Percentiles rank a stretch among this genome's conserved stretches.
Conservation (phyloP, 2,113 vertebrate species). For the Clarias macrocephalus region DNA sequence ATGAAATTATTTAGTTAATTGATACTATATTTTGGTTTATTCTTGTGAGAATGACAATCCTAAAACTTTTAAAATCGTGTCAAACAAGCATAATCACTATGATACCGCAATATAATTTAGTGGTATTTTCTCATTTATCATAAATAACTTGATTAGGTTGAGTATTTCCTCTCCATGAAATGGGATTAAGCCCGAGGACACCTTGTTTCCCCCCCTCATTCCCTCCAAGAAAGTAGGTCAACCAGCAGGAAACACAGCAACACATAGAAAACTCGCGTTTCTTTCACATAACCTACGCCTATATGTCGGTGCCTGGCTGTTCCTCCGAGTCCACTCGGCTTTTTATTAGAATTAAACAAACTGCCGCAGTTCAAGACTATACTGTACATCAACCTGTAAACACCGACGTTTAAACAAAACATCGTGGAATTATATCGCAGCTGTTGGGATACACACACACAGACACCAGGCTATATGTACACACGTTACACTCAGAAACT, state of each 20-base stretch:
- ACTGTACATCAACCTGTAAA: not conserved
- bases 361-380: not conserved
- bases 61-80: not conserved
- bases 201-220: not conserved
- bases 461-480: not conserved
- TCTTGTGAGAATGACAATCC: not conserved
- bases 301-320: not conserved
- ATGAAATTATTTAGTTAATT: not conserved
- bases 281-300: not conserved
- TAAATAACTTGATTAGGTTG: not conserved
- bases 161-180: not conserved
- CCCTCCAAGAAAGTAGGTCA: slow-evolving; percentile 34
- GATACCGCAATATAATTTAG: not conserved
- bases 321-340: not conserved
- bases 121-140: not conserved
- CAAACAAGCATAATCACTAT: not conserved
- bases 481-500: not conserved
- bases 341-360: not conserved
- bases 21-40: too few relatives aligned
- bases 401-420: not conserved
- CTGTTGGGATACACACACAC: not conserved
- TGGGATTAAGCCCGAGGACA: not conserved
- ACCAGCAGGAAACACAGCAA: slow-evolving; percentile 6
- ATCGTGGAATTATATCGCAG: not conserved
- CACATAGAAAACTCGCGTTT: not conserved